Percentiles rank a stretch among this genome's conserved stretches.
phyloP scores from a whole-genome alignment of 92 coral and sea anemone genomes.

The Diadumene lineata region DNA sequence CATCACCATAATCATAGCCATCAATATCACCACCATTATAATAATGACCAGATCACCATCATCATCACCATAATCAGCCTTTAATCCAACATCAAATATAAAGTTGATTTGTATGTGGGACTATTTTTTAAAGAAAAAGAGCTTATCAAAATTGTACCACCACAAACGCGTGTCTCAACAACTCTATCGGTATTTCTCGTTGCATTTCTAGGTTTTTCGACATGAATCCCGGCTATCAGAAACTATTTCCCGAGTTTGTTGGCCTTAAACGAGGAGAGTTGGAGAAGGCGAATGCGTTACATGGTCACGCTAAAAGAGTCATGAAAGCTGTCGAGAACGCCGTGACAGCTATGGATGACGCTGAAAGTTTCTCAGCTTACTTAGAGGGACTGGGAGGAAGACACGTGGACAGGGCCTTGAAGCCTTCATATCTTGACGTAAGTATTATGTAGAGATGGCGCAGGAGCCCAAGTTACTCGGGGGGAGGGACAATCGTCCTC shows the following conservation, averaged over 20 bases:
- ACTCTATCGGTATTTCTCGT: no score
- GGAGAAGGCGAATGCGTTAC: conserved; percentile 62
- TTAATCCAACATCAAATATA: no score
- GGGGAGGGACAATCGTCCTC: no score
- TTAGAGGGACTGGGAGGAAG: conserved; percentile 76
- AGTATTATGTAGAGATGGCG: conserved; percentile 14
- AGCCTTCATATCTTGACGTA: conserved; percentile 76
- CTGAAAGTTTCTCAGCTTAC: conserved; percentile 58
- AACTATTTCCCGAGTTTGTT: conserved; percentile 74
- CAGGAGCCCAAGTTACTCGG: no score
- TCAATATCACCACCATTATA: no score
- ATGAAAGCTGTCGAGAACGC: conserved; percentile 82
- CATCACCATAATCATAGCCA: no score
- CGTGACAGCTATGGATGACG: conserved; percentile 64
- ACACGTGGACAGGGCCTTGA: conserved; percentile 62
- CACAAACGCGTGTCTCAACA: no score
- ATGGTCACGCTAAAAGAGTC: conserved; percentile 80
- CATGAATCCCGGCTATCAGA: conserved; percentile 69
- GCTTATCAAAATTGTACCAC: no score
- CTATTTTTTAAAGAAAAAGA: no score
- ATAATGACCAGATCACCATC: no score
- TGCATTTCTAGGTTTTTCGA: conserved; percentile 82
- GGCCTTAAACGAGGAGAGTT: conserved; percentile 56
- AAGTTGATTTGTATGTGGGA: no score
- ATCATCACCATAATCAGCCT: no score